Percentiles rank a stretch among this genome's conserved stretches.
Conservation (phyloP, 1,140 invertebrate species). For the Calycopis cecrops region DNA sequence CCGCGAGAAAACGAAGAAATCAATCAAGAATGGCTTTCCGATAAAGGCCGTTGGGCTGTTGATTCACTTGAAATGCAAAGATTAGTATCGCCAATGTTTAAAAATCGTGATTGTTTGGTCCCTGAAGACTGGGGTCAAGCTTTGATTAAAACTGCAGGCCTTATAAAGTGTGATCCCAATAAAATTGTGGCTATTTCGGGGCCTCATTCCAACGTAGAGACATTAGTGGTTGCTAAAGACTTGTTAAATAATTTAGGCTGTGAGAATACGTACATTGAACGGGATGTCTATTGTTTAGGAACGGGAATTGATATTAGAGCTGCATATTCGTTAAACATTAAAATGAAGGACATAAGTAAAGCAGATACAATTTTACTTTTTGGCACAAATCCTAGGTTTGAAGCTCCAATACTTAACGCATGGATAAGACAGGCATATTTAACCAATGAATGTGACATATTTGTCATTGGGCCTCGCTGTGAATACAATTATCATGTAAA, state of each 20-base stretch:
- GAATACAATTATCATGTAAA: slow-evolving; percentile 80
- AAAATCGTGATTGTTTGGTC: slow-evolving; percentile 68
- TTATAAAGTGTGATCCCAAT: slow-evolving; percentile 43
- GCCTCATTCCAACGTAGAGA: slow-evolving; percentile 80
- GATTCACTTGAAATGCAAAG: slow-evolving; percentile 86
- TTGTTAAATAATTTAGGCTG: slow-evolving; percentile 81
- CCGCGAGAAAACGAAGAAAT: slow-evolving; percentile 84
- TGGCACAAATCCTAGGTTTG: slow-evolving; percentile 86
- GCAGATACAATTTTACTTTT: slow-evolving; percentile 83
- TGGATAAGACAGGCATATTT: slow-evolving; percentile 82
- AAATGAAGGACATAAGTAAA: slow-evolving; percentile 76
- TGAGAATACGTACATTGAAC: slow-evolving; percentile 61
- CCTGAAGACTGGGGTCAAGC: slow-evolving; percentile 81
- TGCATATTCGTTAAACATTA: slow-evolving; percentile 50
- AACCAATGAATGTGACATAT: slow-evolving; percentile 77
- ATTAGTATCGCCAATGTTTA: slow-evolving; percentile 81
- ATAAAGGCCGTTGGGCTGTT: slow-evolving; percentile 85
- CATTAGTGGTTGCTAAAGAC: slow-evolving; percentile 83
- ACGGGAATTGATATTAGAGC: slow-evolving; percentile 44
- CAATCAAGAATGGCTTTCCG: slow-evolving; percentile 89
- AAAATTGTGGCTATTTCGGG: slow-evolving; percentile 80
- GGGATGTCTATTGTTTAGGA: slow-evolving; percentile 34
- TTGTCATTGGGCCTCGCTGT: slow-evolving; percentile 79
- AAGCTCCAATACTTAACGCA: slow-evolving; percentile 86
- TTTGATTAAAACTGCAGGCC: slow-evolving; percentile 69